Evolutionary conservation across 2,888 invertebrate genomes (phyloP).

Genomic region (Dasysyrphus albostriatus): DNA sequence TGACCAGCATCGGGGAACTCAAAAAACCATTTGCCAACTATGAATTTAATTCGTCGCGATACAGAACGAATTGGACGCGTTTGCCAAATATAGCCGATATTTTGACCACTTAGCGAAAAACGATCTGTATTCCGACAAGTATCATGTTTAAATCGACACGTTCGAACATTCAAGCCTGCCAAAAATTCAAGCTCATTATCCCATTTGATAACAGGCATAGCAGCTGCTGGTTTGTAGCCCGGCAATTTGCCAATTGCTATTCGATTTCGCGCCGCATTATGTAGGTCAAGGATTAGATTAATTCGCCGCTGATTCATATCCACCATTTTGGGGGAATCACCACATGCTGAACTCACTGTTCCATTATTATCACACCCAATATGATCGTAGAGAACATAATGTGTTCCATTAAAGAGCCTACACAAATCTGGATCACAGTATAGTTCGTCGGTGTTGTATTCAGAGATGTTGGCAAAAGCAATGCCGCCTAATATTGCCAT

Average conservation of each 20-base stretch:
- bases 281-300: slow-evolving; percentile 81
- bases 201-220: slow-evolving; percentile 82
- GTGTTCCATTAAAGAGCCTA: slow-evolving; percentile 80
- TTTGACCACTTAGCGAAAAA: slow-evolving; percentile 81
- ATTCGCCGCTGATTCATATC: slow-evolving; percentile 80
- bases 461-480: slow-evolving; percentile 17
- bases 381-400: slow-evolving; percentile 78
- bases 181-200: slow-evolving; percentile 81
- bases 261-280: slow-evolving; percentile 81
- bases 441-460: slow-evolving; percentile 49
- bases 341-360: slow-evolving; percentile 78
- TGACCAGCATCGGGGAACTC: slow-evolving; percentile 82
- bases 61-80: slow-evolving; percentile 81
- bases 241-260: slow-evolving; percentile 80
- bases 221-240: slow-evolving; percentile 79
- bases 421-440: slow-evolving; percentile 80
- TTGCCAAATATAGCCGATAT: slow-evolving; percentile 82
- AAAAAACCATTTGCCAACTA: slow-evolving; percentile 81
- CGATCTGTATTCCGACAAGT: slow-evolving; percentile 81
- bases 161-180: slow-evolving; percentile 81
- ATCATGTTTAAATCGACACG: slow-evolving; percentile 81
- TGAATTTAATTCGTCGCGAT: slow-evolving; percentile 81
- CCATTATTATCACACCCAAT: slow-evolving; percentile 80
- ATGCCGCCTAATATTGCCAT: slow-evolving; percentile 6
- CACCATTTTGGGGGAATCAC: slow-evolving; percentile 78